These are phyloP conservation scores for Calcarius lapponicus DNA, from an alignment of 2,797 vertebrate genomes.

Conservation along the genomic window DNA sequence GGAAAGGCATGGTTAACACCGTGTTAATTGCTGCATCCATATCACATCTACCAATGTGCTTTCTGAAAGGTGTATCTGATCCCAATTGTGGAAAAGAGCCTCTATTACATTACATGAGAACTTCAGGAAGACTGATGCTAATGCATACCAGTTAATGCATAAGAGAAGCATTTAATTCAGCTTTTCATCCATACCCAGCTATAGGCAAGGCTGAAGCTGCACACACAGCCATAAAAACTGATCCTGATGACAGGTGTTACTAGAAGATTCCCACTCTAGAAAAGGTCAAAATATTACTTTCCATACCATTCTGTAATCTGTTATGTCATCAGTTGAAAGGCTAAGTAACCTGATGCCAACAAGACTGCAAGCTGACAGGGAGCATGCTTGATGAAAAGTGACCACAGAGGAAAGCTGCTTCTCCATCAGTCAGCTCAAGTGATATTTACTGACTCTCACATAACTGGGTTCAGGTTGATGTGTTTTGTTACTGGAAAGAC, in stretches of 20 bases:
- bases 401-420: background rate
- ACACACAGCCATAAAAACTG: background rate
- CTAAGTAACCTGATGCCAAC: background rate
- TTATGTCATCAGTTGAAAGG: background rate
- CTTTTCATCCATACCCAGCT: background rate
- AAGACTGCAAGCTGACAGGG: background rate
- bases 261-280: background rate
- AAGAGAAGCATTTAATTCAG: background rate
- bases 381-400: background rate
- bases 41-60: background rate
- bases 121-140: background rate
- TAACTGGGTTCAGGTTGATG: background rate
- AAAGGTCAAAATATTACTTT: background rate
- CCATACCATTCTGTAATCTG: background rate
- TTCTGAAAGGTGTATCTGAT: background rate
- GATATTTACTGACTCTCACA: background rate
- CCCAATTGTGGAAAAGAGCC: background rate
- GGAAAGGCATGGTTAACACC: background rate
- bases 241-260: background rate
- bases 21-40: accelerated
- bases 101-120: background rate
- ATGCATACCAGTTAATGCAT: background rate
- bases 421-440: background rate
- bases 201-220: background rate
- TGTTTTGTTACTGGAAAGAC: background rate